Base-by-base conservation (phyloP, 2,888 invertebrate genomes). In the Dorcus hopei region DNA sequence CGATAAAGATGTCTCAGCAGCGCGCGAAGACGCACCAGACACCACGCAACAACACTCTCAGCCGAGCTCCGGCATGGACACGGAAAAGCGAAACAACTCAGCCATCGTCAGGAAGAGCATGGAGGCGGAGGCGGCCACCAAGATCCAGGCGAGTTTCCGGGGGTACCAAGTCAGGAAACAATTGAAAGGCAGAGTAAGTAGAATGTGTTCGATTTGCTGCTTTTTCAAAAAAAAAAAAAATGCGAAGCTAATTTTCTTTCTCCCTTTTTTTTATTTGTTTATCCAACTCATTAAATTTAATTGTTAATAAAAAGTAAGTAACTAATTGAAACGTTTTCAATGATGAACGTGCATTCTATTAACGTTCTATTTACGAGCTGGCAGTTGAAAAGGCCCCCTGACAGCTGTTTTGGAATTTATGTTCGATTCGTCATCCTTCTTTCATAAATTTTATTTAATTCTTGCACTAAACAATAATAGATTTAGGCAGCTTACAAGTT, bases 61-160 rank as follows among this genome's bases (percentile, higher is more conserved):
- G 53, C 58, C 33, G 50, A 53, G 49, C 38, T 38, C 48, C 49
- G 60, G 48, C 49, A 71, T 73, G 71, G 73, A 73, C 61, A 60
- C 68, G 42, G 62, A 58, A 45, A 69, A 68, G 54, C 62, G 70
- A 23, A 69, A 70, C 57, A 72, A 74, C 65, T 70, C 69, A 47
- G 64, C 68, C 23, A 57, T 64, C 52, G 57, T 64, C 40, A 67
- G 65, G 49, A 65, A 64, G 56, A 72, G 70, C 61, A 73, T 73
- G 72, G 77, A 76, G 71, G 68, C 66, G 14, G 67, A 73, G 58
- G 85, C 85, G 23, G 88, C 88, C 53, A 87, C 87, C 38, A 85
- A 85, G 68, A 88, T 88, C 64, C 88, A 88, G 74, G 88, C 88
- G 14, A 85, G 87, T 49, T 85, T 88, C 48, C 80, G 88, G 60